Evolutionary conservation across 2,888 invertebrate genomes (phyloP), one percentile per base, ranked within the genome.

Genomic region (Polydesmus complanatus): DNA sequence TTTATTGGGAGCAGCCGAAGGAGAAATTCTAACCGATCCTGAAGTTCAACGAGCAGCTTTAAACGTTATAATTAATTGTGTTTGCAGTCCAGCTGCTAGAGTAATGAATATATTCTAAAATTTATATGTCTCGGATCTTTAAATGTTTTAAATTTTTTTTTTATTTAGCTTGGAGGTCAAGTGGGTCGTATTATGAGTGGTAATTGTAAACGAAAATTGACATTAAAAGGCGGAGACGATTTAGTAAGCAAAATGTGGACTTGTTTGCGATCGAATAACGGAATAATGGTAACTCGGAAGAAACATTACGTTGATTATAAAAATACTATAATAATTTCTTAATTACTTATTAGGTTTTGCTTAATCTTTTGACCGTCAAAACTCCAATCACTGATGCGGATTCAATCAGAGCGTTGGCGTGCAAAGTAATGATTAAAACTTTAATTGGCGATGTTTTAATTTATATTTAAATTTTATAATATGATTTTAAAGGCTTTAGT

Each of bases 321-420:
- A 23, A 22, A 18, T 49, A 25, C 26, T 47, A 18, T 23, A 27
- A 51, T 60, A 21, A 14, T 18, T 27, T n/a, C 19, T 54, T 22
- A 21, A 18, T 52, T 53, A 26, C 27, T 8, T 63, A 65, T 1
- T 71, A 86, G 86, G 83, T 91, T 55, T 77, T 96, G 51, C 77
- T 94, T 18, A 87, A 89, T 59, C 78, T 95, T 64, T 85, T 97
- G 83, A 85, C 86, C 77, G 83, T 87, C 18, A 94, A 94, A 76
- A 85, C 88, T 0, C 97, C 97, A 0, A 90, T 96, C 61, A 95
- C 95, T 1, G 96, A 97, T 77, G 97, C 97, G 19, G 97, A 98
- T 75, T 84, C 87, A 49, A 85, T 98, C 67, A 81, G 97, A 56
- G 91, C 92, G 2, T 79, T 96, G 68, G 95, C 97, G 0, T 96